Percentiles rank a stretch among this genome's conserved stretches.
phyloP scores from a whole-genome alignment of 2,888 invertebrate genomes.

The Drosophila ustulata region DNA sequence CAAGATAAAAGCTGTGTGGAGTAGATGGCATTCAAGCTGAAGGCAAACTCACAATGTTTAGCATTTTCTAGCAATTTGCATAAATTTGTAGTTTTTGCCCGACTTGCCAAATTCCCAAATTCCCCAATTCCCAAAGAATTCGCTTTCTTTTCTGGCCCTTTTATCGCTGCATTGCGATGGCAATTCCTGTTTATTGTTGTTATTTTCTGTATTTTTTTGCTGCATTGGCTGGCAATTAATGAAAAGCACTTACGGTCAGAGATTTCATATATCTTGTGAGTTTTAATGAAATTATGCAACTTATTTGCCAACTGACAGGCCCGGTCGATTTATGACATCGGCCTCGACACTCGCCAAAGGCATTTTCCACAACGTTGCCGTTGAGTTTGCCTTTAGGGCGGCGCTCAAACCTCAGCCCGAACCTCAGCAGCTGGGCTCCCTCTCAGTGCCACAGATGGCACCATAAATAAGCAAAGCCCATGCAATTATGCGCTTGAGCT shows the following conservation, averaged over 20 bases:
- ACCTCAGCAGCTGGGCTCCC: slow-evolving; percentile 1
- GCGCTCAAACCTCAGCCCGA: slow-evolving; percentile 13
- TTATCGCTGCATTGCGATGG: slow-evolving; percentile 11
- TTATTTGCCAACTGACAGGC: slow-evolving; percentile 69
- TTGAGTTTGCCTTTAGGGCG: slow-evolving; percentile 27
- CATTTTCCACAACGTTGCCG: slow-evolving; percentile 44
- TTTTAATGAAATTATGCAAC: slow-evolving; percentile 72
- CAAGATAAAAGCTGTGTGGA: slow-evolving; percentile 6
- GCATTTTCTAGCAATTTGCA: slow-evolving; percentile 60
- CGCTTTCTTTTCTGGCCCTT: neutral
- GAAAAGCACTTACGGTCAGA: slow-evolving; percentile 29
- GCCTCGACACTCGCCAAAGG: slow-evolving; percentile 41
- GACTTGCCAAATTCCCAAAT: slow-evolving; percentile 34
- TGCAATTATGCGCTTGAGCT: slow-evolving; percentile 76
- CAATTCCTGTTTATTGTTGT: slow-evolving; percentile 9
- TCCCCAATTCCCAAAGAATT: slow-evolving; percentile 16
- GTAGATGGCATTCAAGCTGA: slow-evolving; percentile 8
- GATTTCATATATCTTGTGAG: slow-evolving; percentile 29
- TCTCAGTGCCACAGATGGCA: slow-evolving; percentile 40
- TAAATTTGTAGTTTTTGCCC: slow-evolving; percentile 45
- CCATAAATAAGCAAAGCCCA: slow-evolving; percentile 66
- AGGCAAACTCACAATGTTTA: slow-evolving; percentile 43
- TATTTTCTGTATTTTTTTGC: slow-evolving; percentile 17
- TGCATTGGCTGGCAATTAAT: slow-evolving; percentile 54
- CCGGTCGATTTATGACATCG: slow-evolving; percentile 66